Conservation (phyloP, 1,140 invertebrate species). For the Hylyphantes graminicola region DNA sequence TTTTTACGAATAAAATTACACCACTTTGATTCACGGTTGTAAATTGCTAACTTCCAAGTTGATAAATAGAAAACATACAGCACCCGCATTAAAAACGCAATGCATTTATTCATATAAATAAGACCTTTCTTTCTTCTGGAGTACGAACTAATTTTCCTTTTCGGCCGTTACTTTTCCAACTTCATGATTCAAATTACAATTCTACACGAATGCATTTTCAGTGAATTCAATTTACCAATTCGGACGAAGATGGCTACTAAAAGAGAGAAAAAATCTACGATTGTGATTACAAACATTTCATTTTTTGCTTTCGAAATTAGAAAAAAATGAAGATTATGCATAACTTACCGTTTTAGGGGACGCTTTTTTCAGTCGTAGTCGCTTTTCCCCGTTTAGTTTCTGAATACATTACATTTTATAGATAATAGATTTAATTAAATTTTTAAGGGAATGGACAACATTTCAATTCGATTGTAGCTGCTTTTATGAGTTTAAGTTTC, state of each 20-base stretch:
- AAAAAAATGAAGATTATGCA: constrained; percentile 39
- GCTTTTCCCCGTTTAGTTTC: too few species aligned
- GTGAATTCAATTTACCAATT: constrained; percentile 54
- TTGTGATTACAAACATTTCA: constrained; percentile 55
- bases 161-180: not conserved
- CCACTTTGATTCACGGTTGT: not conserved
- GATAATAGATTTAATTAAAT: constrained; percentile 53
- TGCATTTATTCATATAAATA: constrained; percentile 53
- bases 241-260: not conserved
- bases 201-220: constrained; percentile 6
- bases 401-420: constrained; percentile 37
- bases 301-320: constrained; percentile 7
- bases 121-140: not conserved
- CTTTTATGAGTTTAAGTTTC: constrained; percentile 38
- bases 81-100: constrained; percentile 9
- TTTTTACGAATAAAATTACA: too few species aligned
- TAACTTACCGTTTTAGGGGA: constrained; percentile 19
- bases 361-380: not conserved
- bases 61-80: constrained; percentile 36
- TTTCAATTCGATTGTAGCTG: not conserved
- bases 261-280: not conserved
- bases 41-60: not conserved
- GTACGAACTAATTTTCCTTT: constrained; percentile 48
- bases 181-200: constrained; percentile 52
- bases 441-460: constrained; percentile 12